phyloP scores from a whole-genome alignment of 2,888 invertebrate genomes.

The Lymantria monacha region DNA sequence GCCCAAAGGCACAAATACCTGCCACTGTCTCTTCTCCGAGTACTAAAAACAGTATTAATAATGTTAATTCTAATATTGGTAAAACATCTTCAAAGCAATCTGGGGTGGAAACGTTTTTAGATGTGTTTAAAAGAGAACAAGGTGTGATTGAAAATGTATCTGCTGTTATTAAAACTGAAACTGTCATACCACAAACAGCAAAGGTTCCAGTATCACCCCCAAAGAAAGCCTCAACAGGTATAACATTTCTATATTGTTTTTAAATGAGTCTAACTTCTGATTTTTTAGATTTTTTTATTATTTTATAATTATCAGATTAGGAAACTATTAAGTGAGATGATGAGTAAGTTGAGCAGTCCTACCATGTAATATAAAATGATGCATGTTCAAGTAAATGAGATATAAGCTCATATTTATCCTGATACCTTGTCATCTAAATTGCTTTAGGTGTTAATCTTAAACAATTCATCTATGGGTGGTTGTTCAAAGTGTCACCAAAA shows the following conservation, averaged over 20 bases:
- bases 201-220: slow-evolving; percentile 52
- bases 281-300: not conserved
- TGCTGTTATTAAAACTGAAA: slow-evolving; percentile 55
- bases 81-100: slow-evolving; percentile 43
- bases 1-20: slow-evolving; percentile 47
- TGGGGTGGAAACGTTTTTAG: slow-evolving; percentile 66
- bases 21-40: slow-evolving; percentile 37
- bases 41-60: slow-evolving; percentile 68
- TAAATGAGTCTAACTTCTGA: not conserved
- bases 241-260: not conserved
- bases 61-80: slow-evolving; percentile 51
- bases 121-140: slow-evolving; percentile 77
- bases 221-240: slow-evolving; percentile 60
- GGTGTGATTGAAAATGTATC: slow-evolving; percentile 49
- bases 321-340: too few species aligned
- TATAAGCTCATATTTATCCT: too few species aligned
- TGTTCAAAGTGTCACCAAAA: too few species aligned
- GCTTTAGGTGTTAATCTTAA: too few species aligned
- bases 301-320: not conserved
- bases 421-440: too few species aligned
- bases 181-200: slow-evolving; percentile 20
- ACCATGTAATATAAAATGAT: too few species aligned
- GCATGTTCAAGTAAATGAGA: too few species aligned
- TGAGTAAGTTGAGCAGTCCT: too few species aligned
- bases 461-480: too few species aligned